Conservation (phyloP, 2,888 invertebrate species). For the Drosophila emarginata region DNA sequence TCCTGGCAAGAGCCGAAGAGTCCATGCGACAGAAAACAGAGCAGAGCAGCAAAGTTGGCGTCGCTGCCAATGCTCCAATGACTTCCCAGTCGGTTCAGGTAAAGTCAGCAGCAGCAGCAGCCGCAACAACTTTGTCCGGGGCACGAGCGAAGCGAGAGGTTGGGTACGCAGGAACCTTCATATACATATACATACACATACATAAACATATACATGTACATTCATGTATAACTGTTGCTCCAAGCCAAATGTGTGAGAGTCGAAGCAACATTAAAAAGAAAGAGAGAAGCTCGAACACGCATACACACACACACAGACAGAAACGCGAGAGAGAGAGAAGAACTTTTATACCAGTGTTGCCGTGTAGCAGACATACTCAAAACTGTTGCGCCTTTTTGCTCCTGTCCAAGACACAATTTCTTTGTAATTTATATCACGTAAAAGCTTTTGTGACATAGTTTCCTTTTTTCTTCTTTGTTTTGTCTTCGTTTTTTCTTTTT, state of each 20-base stretch:
- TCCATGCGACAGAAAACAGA: background rate
- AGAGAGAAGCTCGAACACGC: background rate
- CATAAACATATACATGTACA: slow-evolving; percentile 21
- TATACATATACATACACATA: background rate
- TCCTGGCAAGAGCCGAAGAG: slow-evolving; percentile 3
- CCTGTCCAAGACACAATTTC: slow-evolving; percentile 25
- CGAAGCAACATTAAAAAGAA: background rate
- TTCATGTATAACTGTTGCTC: slow-evolving; percentile 64
- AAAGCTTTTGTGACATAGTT: slow-evolving; percentile 70
- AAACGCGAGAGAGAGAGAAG: slow-evolving; percentile 15
- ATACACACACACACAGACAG: background rate
- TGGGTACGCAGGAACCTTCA: slow-evolving; percentile 28
- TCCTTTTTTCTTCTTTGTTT: slow-evolving; percentile 2
- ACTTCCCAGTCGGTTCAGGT: slow-evolving; percentile 54
- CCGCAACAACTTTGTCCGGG: slow-evolving; percentile 63
- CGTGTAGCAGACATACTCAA: slow-evolving; percentile 49
- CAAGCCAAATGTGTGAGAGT: slow-evolving; percentile 18
- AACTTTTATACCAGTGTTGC: slow-evolving; percentile 58
- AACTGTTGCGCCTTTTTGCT: slow-evolving; percentile 64
- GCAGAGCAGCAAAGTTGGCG: slow-evolving; percentile 19
- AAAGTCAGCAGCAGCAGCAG: slow-evolving; percentile 31
- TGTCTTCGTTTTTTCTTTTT: slow-evolving; percentile 27
- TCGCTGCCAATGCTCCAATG: slow-evolving; percentile 42
- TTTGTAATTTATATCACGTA: slow-evolving; percentile 47
- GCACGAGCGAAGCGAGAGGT: slow-evolving; percentile 47